A percentile compares a stretch with the other conserved stretches of the same genome.
Evolutionary conservation across 64 coral and sea anemone species (phyloP).

Genomic region (Anthopleura sola): DNA sequence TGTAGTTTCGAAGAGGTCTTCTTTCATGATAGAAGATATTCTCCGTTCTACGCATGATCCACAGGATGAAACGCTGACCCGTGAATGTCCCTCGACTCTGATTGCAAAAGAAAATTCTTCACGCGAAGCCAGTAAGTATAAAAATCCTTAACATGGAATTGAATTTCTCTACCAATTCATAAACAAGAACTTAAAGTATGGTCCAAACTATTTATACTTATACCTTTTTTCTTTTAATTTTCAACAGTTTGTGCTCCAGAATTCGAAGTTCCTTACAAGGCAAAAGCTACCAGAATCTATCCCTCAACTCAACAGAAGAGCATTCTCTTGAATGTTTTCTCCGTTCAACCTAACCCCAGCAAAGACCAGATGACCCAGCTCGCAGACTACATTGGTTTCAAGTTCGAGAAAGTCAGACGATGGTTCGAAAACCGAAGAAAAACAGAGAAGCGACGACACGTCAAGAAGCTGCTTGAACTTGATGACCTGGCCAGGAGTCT

Average conservation of each 20-base stretch:
- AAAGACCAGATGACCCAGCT: neutral
- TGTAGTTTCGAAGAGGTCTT: neutral
- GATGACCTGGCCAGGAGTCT: neutral
- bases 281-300: neutral
- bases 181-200: no score
- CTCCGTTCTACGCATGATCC: neutral
- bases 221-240: neutral
- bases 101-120: neutral
- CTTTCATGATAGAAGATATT: conserved; percentile 10
- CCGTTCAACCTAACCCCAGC: neutral
- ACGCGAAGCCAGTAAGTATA: neutral
- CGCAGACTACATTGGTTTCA: neutral
- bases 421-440: neutral
- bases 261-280: neutral
- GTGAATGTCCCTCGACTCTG: neutral
- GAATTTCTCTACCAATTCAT: neutral
- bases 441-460: neutral
- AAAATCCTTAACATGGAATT: neutral
- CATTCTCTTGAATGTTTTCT: neutral
- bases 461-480: neutral
- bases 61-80: neutral
- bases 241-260: neutral
- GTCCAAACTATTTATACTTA: no score
- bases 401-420: neutral
- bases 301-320: neutral